Percentiles rank a stretch among this genome's conserved stretches.
These are phyloP conservation scores for Drosophila kikkawai DNA, from an alignment of 1,140 invertebrate genomes.

Conservation along the genomic window DNA sequence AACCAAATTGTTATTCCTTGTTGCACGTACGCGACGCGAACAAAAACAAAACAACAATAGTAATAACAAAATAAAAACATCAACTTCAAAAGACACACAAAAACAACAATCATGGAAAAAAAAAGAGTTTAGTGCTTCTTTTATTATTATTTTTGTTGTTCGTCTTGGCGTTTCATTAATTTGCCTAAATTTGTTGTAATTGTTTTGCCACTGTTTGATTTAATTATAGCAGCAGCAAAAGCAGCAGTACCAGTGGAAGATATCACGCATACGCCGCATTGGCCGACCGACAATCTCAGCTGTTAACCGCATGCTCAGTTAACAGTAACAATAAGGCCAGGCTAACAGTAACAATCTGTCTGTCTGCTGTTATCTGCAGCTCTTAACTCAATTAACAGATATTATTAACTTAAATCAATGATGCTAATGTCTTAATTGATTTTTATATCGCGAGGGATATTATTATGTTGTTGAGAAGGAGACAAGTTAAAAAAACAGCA, in stretches of 20 bases:
- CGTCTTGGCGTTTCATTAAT: constrained; percentile 44
- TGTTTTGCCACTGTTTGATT: constrained; percentile 45
- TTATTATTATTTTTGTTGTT: constrained; percentile 3
- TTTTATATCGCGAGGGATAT: not conserved
- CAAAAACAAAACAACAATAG: not conserved
- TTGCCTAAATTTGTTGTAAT: constrained; percentile 62
- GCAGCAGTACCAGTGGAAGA: constrained; percentile 13
- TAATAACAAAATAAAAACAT: constrained; percentile 31
- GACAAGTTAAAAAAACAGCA: not conserved
- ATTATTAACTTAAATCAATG: constrained; percentile 7
- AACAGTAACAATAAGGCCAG: constrained; percentile 17
- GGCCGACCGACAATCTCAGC: constrained; percentile 36
- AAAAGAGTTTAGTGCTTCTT: constrained; percentile 35
- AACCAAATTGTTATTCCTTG: constrained; percentile 43
- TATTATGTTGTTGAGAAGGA: not conserved
- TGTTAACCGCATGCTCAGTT: constrained; percentile 54
- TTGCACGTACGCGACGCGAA: constrained; percentile 29
- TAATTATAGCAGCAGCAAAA: constrained; percentile 51
- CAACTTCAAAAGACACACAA: constrained; percentile 38
- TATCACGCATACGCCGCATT: constrained; percentile 53
- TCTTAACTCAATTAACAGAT: constrained; percentile 12
- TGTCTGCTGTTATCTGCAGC: not conserved
- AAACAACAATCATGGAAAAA: constrained; percentile 17
- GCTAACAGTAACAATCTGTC: constrained; percentile 4
- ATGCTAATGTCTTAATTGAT: not conserved